Base-by-base conservation (phyloP, 2,113 vertebrate species). In the Hassar affinis region DNA sequence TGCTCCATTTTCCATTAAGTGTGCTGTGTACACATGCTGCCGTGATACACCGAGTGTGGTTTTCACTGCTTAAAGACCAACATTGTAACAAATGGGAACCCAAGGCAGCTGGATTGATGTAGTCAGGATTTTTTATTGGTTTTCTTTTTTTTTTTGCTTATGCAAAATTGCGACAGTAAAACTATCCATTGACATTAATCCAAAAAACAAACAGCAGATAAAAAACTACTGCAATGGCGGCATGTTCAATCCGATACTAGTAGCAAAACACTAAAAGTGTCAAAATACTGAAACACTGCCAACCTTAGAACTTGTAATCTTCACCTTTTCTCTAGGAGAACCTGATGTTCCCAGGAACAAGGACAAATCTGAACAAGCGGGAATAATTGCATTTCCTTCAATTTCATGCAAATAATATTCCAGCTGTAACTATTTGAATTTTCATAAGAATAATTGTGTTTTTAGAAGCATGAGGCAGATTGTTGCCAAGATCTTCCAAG, bases 21-120 rank as follows among this genome's bases (percentile, higher is more conserved):
- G n/a, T 56, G 27, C 42, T 33, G 66, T 27, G 54, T 49, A 30
- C 49, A 68, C 68, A 76, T 38, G 69, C 45, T 59, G 77, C 45
- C 33, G 17, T 35, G 15, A 35, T 49, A 47, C 66, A 42, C n/a
- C 2, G 1, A 33, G 56, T 49, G 54, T 47, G 38, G 51, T 66
- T 80, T 66, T 38, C 18, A 35, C 11, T 80, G 74, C 10, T 80
- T 83, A 45, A 83, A 64, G 47, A 30, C 22, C 27, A 56, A n/a
- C 75, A 64, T 38, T 81, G 78, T 74, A 77, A 54, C 25, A 71
- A 81, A 79, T 45, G 38, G 18, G 33, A 47, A 33, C 35, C 9
- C 7, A 0, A 20, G 15, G 57, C 77, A 62, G 57, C 25, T 18
- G 33, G 35, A 25, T 15, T 15, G 1, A 51, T 74, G 35, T 27